Base-by-base conservation (phyloP, 2,113 vertebrate genomes). In the Mesoclemmys tuberculata region DNA sequence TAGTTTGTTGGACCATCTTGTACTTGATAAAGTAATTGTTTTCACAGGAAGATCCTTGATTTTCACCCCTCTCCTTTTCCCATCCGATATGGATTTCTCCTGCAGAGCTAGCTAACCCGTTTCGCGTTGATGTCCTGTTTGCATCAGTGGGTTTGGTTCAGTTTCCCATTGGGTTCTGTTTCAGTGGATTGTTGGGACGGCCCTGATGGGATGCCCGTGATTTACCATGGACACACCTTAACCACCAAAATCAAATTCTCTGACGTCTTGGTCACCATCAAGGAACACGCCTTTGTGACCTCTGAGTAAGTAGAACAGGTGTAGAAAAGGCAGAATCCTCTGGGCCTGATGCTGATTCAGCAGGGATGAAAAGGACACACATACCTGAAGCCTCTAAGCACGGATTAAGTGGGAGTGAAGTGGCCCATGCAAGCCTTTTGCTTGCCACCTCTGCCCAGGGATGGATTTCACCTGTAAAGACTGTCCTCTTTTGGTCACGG, bases 161-260 rank as follows among this genome's bases (percentile, higher is more conserved):
- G 80, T 27, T 84, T 82, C 5, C 46, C 41, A 41, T 0, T 0
- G 49, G 90, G 51, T 29, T 97, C 41, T 94, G 77, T 98, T 98
- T 41, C 97, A 99, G 99, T 99, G 99, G 99, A 99, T 97, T 99
- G 99, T 98, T 99, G 99, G 99, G 99, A 99, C 0, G 99, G 99
- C 87, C 99, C 99, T 0, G 99, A 99, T 35, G 99, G 99, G 90
- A 99, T 99, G 99, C 99, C 99, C 0, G 99, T 99, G 92, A 99
- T 99, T 96, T 99, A 99, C 98, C 99, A 99, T 0, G 99, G 99
- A 29, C 99, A 99, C 97, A 99, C 99, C 26, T 99, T 99, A 75
- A 99, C 99, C 84, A 99, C 99, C 95, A 99, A 99, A 98, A 99
- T 99, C 97, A 99, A 99, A 97, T 99, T 99, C 97, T 98, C 89